phyloP scores from a whole-genome alignment of 2,797 vertebrate species.

The Pantherophis alleghaniensis region DNA sequence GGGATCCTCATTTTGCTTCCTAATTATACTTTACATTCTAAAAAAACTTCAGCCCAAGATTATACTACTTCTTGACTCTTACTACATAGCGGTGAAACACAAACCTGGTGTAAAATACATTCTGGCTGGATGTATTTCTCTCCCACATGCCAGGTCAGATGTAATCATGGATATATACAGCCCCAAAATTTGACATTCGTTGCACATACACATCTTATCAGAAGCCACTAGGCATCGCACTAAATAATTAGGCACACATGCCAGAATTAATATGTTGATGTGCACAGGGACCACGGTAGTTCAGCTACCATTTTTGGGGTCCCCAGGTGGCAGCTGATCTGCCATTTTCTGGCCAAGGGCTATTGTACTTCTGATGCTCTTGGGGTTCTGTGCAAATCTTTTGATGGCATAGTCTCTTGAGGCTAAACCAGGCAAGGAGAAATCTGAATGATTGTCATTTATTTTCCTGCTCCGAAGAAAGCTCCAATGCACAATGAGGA shows the following conservation, averaged over 20 bases:
- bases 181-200: slow-evolving; percentile 19
- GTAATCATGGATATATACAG: slow-evolving; percentile 10
- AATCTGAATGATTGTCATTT: slow-evolving; percentile 64
- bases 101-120: not conserved
- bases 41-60: not conserved
- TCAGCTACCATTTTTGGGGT: slow-evolving; percentile 68
- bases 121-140: not conserved
- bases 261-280: slow-evolving; percentile 63
- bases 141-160: not conserved
- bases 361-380: slow-evolving; percentile 38
- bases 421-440: slow-evolving; percentile 49
- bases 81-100: not conserved
- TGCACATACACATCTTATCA: slow-evolving; percentile 47
- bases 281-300: slow-evolving; percentile 53
- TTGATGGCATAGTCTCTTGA: slow-evolving; percentile 55
- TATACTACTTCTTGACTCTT: not conserved
- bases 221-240: slow-evolving; percentile 59
- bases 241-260: slow-evolving; percentile 63
- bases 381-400: slow-evolving; percentile 61
- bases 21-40: not conserved
- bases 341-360: slow-evolving; percentile 59
- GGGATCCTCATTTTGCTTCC: not conserved
- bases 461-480: slow-evolving; percentile 69
- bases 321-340: slow-evolving; percentile 64
- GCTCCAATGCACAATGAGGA: slow-evolving; percentile 59